phyloP scores from a whole-genome alignment of 2,888 invertebrate species.

The Agrenia bidenticulata region DNA sequence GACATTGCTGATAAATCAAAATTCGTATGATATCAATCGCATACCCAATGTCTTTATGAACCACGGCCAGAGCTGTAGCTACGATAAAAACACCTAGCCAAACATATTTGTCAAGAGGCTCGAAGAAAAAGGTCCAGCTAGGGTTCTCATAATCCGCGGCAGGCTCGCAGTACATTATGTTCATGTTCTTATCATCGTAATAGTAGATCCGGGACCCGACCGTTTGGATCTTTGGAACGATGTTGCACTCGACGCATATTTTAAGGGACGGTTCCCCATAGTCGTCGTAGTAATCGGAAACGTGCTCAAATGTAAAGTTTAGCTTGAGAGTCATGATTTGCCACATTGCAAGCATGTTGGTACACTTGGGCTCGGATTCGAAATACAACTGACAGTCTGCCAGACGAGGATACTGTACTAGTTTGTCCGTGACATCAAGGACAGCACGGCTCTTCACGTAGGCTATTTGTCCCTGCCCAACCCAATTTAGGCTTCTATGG shows the following conservation, averaged over 20 bases:
- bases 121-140: slow-evolving; percentile 1
- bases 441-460: too few species aligned
- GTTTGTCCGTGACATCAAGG: too few species aligned
- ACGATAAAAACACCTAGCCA: background rate
- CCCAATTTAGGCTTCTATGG: too few species aligned
- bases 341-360: slow-evolving; percentile 4
- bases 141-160: background rate
- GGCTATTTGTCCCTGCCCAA: too few species aligned
- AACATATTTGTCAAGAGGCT: slow-evolving; percentile 1
- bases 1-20: background rate
- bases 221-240: too few species aligned
- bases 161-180: background rate
- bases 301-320: slow-evolving; percentile 2
- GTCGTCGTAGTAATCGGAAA: slow-evolving; percentile 5
- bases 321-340: background rate
- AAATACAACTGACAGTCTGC: background rate
- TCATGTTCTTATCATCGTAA: background rate
- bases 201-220: background rate
- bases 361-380: background rate
- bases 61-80: background rate
- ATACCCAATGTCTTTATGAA: background rate
- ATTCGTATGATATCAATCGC: too few species aligned
- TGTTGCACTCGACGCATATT: slow-evolving; percentile 9
- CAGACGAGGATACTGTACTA: background rate
- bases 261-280: background rate